Evolutionary conservation across 2,113 vertebrate species (phyloP), one percentile per base, ranked within the genome.

Genomic region (Oncorhynchus mykiss): DNA sequence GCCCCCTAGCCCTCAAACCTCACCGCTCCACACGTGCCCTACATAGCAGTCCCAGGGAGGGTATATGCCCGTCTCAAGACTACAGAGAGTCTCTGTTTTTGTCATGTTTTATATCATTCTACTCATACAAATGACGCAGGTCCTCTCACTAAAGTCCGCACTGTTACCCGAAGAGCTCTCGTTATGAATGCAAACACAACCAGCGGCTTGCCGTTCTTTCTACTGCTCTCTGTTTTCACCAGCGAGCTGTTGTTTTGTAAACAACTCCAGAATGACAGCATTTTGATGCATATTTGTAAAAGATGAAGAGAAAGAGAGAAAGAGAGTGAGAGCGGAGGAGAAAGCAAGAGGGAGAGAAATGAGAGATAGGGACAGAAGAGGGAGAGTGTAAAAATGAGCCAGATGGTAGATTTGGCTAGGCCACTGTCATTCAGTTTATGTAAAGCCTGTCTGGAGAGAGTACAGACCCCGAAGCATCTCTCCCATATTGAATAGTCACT

Each of bases 41-140:
- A 93, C 91, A 93, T 93, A 90, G 89, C 87, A 89, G 90, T 92
- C 90, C 91, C 90, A 85, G 84, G 76, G 91, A 93, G 92, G 91
- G 90, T 91, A 89, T 86, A 7, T 5, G 6, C 34, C 6, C 34
- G 34, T 34, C 34, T 34, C 34, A 34, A 34, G 34, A 34, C 34
- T 34, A 34, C 6, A 34, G 34, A 34, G 34, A 34, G 34, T 34
- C 34, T 34, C 34, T 34, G 6, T 34, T 34, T 34, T 34, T 34
- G 34, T 34, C 34, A 34, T 7, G 34, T 34, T 34, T 34, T 8
- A 34, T 34, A 34, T 34, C 34, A 34, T 34, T 34, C 34, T 34
- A 34, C 34, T 34, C 92, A 93, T 92, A 89, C 90, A 60, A 91
- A 91, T 86, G 90, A 91, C 85, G 80, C 89, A 88, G 88, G 88